A percentile compares a stretch with the other conserved stretches of the same genome.
Evolutionary conservation across 2,113 vertebrate species (phyloP).

Genomic region (Odocoileus hemionus): DNA sequence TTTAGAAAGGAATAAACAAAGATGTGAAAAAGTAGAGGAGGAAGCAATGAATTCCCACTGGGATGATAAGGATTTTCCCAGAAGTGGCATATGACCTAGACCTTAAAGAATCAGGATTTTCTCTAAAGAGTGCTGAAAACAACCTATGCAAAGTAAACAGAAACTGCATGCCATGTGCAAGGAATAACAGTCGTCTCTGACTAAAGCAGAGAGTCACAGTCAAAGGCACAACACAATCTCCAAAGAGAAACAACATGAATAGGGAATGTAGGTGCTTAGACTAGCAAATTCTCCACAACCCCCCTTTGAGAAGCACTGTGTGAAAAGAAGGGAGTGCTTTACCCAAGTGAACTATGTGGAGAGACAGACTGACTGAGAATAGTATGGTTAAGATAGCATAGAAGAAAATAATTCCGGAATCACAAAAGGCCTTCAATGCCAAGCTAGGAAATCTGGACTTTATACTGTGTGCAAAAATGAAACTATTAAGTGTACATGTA

Average conservation of each 20-base stretch:
- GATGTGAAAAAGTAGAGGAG: neutral
- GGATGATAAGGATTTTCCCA: neutral
- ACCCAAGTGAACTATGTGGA: neutral
- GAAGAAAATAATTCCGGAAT: conserved; percentile 19
- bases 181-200: neutral
- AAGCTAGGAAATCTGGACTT: neutral
- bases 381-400: neutral
- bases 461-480: conserved; percentile 23
- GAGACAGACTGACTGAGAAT: neutral
- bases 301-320: neutral
- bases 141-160: conserved; percentile 9
- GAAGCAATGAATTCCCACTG: neutral
- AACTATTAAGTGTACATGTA: neutral
- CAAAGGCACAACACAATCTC: neutral
- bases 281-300: neutral
- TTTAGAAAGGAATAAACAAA: neutral
- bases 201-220: neutral
- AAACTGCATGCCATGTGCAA: neutral
- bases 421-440: neutral
- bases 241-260: neutral
- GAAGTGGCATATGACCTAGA: neutral
- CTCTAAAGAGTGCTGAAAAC: neutral
- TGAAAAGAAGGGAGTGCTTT: neutral
- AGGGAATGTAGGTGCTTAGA: neutral
- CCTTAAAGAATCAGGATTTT: neutral